phyloP scores from a whole-genome alignment of 2,888 invertebrate genomes.

The Agrotis segetum region DNA sequence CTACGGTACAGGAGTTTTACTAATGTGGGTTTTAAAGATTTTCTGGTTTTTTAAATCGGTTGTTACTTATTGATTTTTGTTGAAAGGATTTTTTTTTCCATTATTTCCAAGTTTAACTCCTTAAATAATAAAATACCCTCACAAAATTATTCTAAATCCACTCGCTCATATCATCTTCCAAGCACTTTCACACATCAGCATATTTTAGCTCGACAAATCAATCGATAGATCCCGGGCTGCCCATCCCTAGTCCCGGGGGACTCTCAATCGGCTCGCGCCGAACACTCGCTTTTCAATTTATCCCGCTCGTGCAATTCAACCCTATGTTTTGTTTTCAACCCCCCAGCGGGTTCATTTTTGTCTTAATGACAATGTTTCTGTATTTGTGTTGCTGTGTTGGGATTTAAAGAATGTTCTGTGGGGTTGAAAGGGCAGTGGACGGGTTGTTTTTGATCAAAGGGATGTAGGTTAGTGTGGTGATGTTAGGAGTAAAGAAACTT shows the following conservation, averaged over 20 bases:
- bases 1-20: too few relatives aligned
- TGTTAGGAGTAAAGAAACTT: too few relatives aligned
- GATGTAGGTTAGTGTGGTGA: slow-evolving; percentile 39
- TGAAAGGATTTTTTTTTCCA: too few relatives aligned
- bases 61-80: too few relatives aligned
- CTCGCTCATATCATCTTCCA: not conserved
- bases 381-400: slow-evolving; percentile 36
- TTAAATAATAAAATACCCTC: too few relatives aligned
- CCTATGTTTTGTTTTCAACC: slow-evolving; percentile 75
- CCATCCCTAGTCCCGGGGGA: slow-evolving; percentile 82
- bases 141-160: not conserved
- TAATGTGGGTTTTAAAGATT: too few relatives aligned
- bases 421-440: slow-evolving; percentile 8
- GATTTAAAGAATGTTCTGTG: slow-evolving; percentile 34
- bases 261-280: slow-evolving; percentile 73
- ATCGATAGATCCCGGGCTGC: slow-evolving; percentile 65
- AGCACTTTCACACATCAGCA: slow-evolving; percentile 41
- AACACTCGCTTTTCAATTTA: slow-evolving; percentile 85
- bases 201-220: slow-evolving; percentile 46
- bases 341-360: slow-evolving; percentile 59
- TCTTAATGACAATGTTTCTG: slow-evolving; percentile 59
- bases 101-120: too few relatives aligned
- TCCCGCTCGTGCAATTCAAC: slow-evolving; percentile 73
- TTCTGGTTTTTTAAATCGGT: too few relatives aligned
- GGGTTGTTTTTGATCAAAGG: not conserved